These are phyloP conservation scores for Drosophila lowei DNA, from an alignment of 1,140 invertebrate genomes.

Conservation along the genomic window DNA sequence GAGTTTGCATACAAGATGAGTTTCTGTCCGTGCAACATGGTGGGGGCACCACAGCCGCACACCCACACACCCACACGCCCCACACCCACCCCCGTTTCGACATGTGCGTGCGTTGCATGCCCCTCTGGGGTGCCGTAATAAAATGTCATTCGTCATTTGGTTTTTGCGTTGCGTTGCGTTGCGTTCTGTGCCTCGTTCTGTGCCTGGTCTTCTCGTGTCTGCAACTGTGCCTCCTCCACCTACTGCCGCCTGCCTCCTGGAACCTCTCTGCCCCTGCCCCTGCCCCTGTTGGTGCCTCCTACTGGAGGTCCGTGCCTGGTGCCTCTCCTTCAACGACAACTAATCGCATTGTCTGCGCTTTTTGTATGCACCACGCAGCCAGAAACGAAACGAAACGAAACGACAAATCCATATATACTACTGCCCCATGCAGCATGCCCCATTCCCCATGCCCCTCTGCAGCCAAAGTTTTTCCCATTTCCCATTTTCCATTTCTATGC, in stretches of 20 bases:
- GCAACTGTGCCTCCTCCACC: not conserved
- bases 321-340: constrained; percentile 63
- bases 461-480: not conserved
- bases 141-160: constrained; percentile 82
- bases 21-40: constrained; percentile 47
- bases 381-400: constrained; percentile 56
- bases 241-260: too few relatives aligned
- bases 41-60: constrained; percentile 7
- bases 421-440: constrained; percentile 16
- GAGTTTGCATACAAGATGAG: constrained; percentile 82
- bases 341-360: constrained; percentile 82
- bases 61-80: not conserved
- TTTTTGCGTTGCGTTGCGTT: constrained; percentile 65
- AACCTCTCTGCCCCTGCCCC: constrained; percentile 8
- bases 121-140: constrained; percentile 77
- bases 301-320: constrained; percentile 12
- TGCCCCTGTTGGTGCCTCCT: constrained; percentile 48
- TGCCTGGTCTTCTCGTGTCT: constrained; percentile 13
- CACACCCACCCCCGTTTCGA: constrained; percentile 1
- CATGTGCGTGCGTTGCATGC: constrained; percentile 44
- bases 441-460: not conserved
- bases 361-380: constrained; percentile 76
- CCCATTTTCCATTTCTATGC: not conserved
- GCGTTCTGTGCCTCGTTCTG: constrained; percentile 54
- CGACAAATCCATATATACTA: constrained; percentile 56